phyloP scores from a whole-genome alignment of 2,113 vertebrate species.

The Macaca nemestrina region DNA sequence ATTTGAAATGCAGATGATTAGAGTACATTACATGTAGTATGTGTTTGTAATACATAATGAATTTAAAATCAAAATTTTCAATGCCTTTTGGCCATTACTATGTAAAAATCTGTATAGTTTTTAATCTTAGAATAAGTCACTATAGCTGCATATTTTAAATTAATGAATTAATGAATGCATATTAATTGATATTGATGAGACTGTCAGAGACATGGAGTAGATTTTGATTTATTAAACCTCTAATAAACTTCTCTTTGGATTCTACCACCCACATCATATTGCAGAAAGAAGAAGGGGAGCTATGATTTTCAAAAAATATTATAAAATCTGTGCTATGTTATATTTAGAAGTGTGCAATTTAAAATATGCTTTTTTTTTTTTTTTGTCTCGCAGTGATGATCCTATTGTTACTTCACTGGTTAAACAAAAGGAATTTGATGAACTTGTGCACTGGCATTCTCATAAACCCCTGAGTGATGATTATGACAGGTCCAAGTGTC shows the following conservation, averaged over 20 bases:
- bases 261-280: not conserved
- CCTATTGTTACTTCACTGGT: slow-evolving; percentile 63
- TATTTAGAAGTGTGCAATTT: not conserved
- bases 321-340: not conserved
- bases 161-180: not conserved
- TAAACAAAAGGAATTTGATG: slow-evolving; percentile 76
- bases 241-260: not conserved
- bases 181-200: not conserved
- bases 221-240: not conserved
- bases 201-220: not conserved
- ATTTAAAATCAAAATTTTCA: not conserved
- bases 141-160: not conserved
- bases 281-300: not conserved
- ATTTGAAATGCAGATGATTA: not conserved
- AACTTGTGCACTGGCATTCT: slow-evolving; percentile 80
- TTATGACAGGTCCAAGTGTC: slow-evolving; percentile 71
- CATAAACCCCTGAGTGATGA: slow-evolving; percentile 76
- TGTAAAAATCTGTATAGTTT: not conserved
- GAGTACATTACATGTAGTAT: not conserved
- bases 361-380: not conserved
- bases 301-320: not conserved
- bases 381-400: slow-evolving; percentile 70
- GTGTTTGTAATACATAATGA: not conserved
- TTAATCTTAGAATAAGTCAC: not conserved
- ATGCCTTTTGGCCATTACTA: not conserved